Evolutionary conservation across 2,797 vertebrate species (phyloP).

Genomic region (Zalophus californianus): DNA sequence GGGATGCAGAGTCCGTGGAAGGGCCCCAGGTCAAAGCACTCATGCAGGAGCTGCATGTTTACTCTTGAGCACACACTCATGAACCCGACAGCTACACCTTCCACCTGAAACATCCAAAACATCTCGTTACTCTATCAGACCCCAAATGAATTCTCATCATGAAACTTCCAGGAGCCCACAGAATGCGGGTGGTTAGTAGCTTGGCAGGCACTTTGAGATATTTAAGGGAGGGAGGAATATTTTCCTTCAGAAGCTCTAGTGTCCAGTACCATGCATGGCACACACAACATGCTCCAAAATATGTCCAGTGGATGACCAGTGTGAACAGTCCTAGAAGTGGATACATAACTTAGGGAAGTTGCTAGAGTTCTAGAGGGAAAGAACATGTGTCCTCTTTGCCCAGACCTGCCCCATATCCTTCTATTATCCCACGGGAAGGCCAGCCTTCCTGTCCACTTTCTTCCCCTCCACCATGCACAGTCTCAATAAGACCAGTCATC

Average conservation of each 20-base stretch:
- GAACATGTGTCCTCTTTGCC: not conserved
- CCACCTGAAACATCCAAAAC: slow-evolving; percentile 88
- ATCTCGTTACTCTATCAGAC: not conserved
- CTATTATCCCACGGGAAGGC: not conserved
- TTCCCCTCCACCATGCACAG: not conserved
- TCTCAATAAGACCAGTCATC: not conserved
- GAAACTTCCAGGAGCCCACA: not conserved
- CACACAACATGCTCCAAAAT: not conserved
- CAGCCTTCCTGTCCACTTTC: not conserved
- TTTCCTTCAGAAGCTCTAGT: not conserved
- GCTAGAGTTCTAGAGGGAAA: not conserved
- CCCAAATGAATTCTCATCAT: not conserved
- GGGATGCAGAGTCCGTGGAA: slow-evolving; percentile 90
- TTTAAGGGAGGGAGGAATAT: not conserved
- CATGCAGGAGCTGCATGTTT: slow-evolving; percentile 88
- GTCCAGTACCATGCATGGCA: not conserved
- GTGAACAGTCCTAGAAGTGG: not conserved
- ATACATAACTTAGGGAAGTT: not conserved
- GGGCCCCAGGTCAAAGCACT: slow-evolving; percentile 90
- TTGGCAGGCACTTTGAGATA: not conserved
- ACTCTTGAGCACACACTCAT: slow-evolving; percentile 90
- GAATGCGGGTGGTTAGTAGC: not conserved
- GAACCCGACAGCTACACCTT: slow-evolving; percentile 90
- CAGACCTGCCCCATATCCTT: not conserved
- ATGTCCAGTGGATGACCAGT: not conserved